Evolutionary conservation across 2,113 vertebrate species (phyloP).

Genomic region (Lepus timidus): DNA sequence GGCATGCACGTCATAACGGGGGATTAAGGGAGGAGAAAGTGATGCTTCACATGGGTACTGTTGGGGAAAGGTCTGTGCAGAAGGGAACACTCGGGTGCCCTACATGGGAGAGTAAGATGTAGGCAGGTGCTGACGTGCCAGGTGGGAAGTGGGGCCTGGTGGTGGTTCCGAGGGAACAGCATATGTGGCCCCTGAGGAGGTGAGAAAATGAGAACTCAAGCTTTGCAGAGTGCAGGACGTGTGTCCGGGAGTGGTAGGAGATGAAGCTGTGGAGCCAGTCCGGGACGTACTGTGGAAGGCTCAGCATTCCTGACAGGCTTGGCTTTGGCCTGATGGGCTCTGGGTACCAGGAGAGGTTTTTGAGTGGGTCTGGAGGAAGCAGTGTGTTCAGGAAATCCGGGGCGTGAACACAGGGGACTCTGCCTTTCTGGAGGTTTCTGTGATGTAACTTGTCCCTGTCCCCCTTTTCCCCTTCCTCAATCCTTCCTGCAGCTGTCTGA

Average conservation of each 20-base stretch:
- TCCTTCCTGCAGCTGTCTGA: constrained; percentile 88
- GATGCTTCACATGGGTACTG: neutral
- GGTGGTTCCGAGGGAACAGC: neutral
- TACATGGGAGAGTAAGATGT: neutral
- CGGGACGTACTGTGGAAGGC: neutral
- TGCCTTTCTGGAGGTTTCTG: neutral
- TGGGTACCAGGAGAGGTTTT: neutral
- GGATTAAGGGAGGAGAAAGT: neutral
- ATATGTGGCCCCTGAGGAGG: neutral
- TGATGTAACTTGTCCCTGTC: neutral
- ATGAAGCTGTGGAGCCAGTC: neutral
- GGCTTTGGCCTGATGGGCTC: neutral
- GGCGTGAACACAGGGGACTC: neutral
- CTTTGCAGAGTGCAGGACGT: neutral
- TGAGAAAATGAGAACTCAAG: neutral
- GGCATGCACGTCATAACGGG: neutral
- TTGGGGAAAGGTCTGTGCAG: neutral
- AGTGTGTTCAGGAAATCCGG: neutral
- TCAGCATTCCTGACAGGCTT: neutral
- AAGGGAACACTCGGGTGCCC: neutral
- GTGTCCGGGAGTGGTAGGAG: neutral
- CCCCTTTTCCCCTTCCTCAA: neutral
- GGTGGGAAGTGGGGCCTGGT: neutral
- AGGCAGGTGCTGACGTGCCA: neutral
- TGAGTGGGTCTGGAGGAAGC: neutral